These are phyloP conservation scores for Pachliopta kotzebuea DNA, from an alignment of 2,888 invertebrate genomes.

Conservation along the genomic window DNA sequence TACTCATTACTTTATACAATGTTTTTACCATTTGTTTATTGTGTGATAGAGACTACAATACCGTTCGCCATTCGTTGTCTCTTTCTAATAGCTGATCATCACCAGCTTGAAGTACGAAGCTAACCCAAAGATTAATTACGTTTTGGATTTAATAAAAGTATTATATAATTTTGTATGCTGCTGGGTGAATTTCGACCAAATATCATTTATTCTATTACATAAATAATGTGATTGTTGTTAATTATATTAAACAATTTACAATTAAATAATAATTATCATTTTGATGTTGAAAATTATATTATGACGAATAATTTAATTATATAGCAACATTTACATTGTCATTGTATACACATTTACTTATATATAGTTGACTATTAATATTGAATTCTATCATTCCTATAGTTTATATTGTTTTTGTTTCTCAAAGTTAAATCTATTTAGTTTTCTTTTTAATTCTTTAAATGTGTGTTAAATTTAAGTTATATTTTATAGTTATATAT, in stretches of 20 bases:
- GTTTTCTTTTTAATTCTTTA: constrained; percentile 32
- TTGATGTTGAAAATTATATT: neutral
- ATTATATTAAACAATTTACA: neutral
- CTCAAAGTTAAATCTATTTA: constrained; percentile 33
- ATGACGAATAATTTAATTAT: neutral
- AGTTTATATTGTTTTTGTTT: constrained; percentile 45
- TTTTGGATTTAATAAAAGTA: no score
- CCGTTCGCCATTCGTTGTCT: neutral
- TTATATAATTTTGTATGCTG: neutral
- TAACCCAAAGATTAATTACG: neutral
- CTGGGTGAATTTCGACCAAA: constrained; percentile 1
- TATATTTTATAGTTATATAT: constrained; percentile 12
- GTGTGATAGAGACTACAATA: neutral
- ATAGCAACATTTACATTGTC: no score
- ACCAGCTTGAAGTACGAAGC: neutral
- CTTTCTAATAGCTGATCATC: neutral
- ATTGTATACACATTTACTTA: neutral
- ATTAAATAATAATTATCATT: neutral
- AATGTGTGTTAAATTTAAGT: constrained; percentile 6
- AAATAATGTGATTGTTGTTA: constrained; percentile 1
- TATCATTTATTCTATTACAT: neutral
- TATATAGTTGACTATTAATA: constrained; percentile 20
- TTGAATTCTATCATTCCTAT: constrained; percentile 57
- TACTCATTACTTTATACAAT: neutral
- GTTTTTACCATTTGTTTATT: neutral